A percentile compares a stretch with the other conserved stretches of the same genome.
Evolutionary conservation across 2,797 vertebrate species (phyloP).

Genomic region (Acropternis orthonyx): DNA sequence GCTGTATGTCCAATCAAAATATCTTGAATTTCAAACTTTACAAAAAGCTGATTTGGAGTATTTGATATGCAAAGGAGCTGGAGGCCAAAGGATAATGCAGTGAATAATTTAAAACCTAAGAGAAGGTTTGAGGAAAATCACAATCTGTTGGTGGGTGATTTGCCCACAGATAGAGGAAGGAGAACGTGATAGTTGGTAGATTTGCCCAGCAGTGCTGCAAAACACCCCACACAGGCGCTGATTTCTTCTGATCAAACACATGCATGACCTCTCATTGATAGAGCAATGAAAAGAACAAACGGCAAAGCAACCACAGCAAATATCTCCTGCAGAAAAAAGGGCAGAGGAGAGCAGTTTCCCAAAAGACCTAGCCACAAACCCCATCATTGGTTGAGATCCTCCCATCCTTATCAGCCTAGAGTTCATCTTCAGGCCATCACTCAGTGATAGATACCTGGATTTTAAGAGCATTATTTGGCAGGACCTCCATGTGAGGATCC

Average conservation of each 20-base stretch:
- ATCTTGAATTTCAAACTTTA: slow-evolving; percentile 46
- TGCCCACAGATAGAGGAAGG: slow-evolving; percentile 17
- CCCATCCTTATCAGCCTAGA: background rate
- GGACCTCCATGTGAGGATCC: background rate
- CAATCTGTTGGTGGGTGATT: background rate
- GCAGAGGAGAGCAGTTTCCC: background rate
- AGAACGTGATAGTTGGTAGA: background rate
- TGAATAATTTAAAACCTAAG: slow-evolving; percentile 48
- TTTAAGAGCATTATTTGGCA: background rate
- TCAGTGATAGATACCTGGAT: background rate
- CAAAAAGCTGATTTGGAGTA: slow-evolving; percentile 10
- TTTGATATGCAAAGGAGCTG: slow-evolving; percentile 49
- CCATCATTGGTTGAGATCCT: background rate
- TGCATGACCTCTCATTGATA: background rate
- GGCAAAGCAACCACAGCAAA: background rate
- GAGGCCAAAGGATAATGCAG: slow-evolving; percentile 41
- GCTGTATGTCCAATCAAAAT: background rate
- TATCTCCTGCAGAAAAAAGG: background rate
- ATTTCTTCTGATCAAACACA: background rate
- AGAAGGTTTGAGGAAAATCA: slow-evolving; percentile 12
- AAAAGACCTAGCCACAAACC: background rate
- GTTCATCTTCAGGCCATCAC: background rate
- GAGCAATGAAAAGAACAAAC: background rate
- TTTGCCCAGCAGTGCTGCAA: background rate
- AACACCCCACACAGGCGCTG: background rate